Evolutionary conservation across 1,140 invertebrate genomes (phyloP), one percentile per base, ranked within the genome.

Genomic region (Drosophila micromelanica): DNA sequence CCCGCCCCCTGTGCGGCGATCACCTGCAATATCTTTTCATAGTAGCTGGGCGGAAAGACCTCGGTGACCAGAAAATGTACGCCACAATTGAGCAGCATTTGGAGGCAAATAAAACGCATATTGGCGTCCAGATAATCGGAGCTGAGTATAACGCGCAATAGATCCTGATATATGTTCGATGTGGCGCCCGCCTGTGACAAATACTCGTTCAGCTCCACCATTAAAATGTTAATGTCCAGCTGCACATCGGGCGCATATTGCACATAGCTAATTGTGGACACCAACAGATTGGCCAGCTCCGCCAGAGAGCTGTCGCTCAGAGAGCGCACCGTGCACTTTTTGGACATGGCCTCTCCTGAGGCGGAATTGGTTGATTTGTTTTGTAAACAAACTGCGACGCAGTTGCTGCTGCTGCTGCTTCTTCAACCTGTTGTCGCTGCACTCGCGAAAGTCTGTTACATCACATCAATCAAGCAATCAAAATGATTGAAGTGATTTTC

Each of bases 21-120:
- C 51, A 94, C 92, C 91, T 94, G 92, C 69, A 95, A 87, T 73
- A 95, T 94, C 90, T 94, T 94, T 56, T 94, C 93, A 86, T 95
- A 95, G 85, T 95, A 95, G 13, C 93, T 93, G 59, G 93, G 93
- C 1, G 95, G 95, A 91, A 95, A 95, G 48, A 95, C 94, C 13
- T 94, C 95, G 0, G 94, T 94, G 3, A 94, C 93, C 59, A 95
- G 80, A 62, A 93, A 93, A 54, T 94, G 93, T 0, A 95, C 94
- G 52, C 95, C 94, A 40, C 94, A 93, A 87, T 94, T 94, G 48
- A 95, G 92, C 11, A 95, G 76, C 71, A 95, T 92, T 73, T 93
- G 92, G 78, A 95, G 92, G 60, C 94, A 94, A 61, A 92, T 94
- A 79, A 94, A 95, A 77, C 95, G 92, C 69, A 94, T 93, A 3